Base-by-base conservation (phyloP, 2,888 invertebrate species). In the Noctua fimbriata region DNA sequence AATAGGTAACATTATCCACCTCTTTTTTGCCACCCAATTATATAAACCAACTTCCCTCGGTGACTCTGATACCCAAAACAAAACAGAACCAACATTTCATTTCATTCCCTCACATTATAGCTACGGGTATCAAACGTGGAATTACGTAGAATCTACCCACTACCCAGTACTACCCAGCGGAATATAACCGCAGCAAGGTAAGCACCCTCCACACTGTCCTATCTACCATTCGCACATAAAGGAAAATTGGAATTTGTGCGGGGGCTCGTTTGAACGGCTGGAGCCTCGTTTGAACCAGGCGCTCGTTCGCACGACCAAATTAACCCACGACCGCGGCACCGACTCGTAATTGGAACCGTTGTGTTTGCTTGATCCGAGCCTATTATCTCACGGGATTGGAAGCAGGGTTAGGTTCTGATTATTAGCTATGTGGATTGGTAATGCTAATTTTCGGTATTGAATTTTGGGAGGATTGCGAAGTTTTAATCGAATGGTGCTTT, bases 211-310 rank as follows among this genome's bases (percentile, higher is more conserved):
- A 73, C 78, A 69, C 72, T 66, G 75, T 82, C 80, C 84, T 84
- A 88, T 88, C 84, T 79, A 78, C 77, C 84, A 74, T 86, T 85
- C 72, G 85, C 90, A 90, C 91, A 93, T 95, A 94, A 95, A 95
- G 92, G 94, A 92, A 95, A 94, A 95, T 95, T 95, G 95, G 93
- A 94, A 94, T 87, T 87, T 80, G 86, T 76, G 81, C 82, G 84
- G 82, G 81, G 79, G 77, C 14, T 36, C 63, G 70, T 82, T 77
- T 49, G 81, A 77, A 55, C 60, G 75, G 79, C 69, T n/a, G n/a
- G 24, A 28, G 36, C 69, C 52, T 67, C 70, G 82, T 82, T 73
- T 49, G 79, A 76, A 69, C 69, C 89, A 90, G 87, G 84, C 90
- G 91, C 73, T 73, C 75, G 83, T 94, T 95, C 95, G 83, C 95